These are phyloP conservation scores for Cephus sareptanus DNA, from an alignment of 2,888 invertebrate species.

Conservation along the genomic window DNA sequence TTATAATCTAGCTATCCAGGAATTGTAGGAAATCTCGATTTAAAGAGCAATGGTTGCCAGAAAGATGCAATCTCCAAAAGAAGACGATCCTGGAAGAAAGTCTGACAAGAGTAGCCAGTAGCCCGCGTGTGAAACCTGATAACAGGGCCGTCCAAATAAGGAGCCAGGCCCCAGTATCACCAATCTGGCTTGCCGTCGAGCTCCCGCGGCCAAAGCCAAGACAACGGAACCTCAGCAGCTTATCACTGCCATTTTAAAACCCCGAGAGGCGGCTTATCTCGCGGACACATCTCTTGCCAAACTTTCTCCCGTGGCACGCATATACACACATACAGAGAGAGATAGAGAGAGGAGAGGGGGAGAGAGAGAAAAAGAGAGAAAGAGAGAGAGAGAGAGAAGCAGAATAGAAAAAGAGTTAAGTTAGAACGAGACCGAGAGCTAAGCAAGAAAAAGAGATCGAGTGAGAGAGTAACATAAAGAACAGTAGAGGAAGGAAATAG, in stretches of 20 bases:
- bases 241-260: conserved; percentile 64
- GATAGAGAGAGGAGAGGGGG: conserved; percentile 7
- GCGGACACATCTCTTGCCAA: conserved; percentile 65
- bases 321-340: conserved; percentile 24
- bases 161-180: conserved; percentile 44
- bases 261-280: conserved; percentile 59
- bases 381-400: conserved; percentile 7
- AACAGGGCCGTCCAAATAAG: conserved; percentile 65
- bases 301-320: conserved; percentile 60
- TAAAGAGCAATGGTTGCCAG: background rate
- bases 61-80: background rate
- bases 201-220: conserved; percentile 16
- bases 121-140: conserved; percentile 64
- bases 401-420: conserved; percentile 13
- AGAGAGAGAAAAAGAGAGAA: conserved; percentile 1
- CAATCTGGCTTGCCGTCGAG: background rate
- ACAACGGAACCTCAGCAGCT: conserved; percentile 35
- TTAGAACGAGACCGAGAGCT: conserved; percentile 21
- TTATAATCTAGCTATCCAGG: background rate
- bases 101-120: conserved; percentile 37
- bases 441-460: conserved; percentile 17
- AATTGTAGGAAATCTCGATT: background rate
- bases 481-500: background rate
- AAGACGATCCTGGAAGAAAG: conserved; percentile 1
- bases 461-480: conserved; percentile 16